phyloP scores from a whole-genome alignment of 2,113 vertebrate genomes.

The Ammodytes dubius region DNA sequence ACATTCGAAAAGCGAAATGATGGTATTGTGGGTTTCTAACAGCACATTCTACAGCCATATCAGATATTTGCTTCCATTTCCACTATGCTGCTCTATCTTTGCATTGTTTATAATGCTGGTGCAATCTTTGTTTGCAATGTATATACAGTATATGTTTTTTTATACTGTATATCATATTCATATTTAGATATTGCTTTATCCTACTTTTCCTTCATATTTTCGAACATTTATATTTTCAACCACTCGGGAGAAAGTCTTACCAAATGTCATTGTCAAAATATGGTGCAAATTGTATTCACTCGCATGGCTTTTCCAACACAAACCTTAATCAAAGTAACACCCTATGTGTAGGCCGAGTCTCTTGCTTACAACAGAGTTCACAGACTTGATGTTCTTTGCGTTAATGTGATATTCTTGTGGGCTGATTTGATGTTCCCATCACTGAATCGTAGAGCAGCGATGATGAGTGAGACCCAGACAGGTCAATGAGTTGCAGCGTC shows the following conservation, averaged over 20 bases:
- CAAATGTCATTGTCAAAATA: too few relatives aligned
- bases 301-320: not conserved
- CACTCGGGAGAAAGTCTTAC: too few relatives aligned
- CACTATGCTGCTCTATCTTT: too few relatives aligned
- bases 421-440: constrained; percentile 33
- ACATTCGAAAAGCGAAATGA: constrained; percentile 11
- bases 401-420: constrained; percentile 20
- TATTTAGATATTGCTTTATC: too few relatives aligned
- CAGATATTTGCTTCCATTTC: too few relatives aligned
- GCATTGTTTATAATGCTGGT: too few relatives aligned
- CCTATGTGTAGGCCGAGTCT: not conserved
- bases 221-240: too few relatives aligned
- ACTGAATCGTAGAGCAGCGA: constrained; percentile 15
- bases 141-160: too few relatives aligned
- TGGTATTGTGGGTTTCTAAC: constrained; percentile 7
- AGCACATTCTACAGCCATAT: not conserved
- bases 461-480: constrained; percentile 35
- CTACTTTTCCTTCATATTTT: too few relatives aligned
- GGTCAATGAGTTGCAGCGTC: constrained; percentile 50
- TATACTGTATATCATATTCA: too few relatives aligned
- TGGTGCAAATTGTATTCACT: too few relatives aligned
- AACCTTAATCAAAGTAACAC: not conserved
- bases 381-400: constrained; percentile 5
- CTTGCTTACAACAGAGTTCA: constrained; percentile 1
- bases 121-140: too few relatives aligned